phyloP scores from a whole-genome alignment of 2,888 invertebrate genomes.

The Drosophila neotestacea region DNA sequence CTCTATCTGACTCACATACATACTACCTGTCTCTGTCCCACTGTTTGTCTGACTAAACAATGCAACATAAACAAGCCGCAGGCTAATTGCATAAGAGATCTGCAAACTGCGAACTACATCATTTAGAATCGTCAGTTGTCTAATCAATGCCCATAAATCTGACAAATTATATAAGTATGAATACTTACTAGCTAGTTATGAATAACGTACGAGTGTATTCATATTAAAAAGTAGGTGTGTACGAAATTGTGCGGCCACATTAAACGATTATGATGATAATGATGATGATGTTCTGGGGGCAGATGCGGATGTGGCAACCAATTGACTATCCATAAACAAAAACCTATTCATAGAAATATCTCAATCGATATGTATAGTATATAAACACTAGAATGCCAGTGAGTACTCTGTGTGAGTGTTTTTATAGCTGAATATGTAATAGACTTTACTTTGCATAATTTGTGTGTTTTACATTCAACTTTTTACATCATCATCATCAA shows the following conservation, averaged over 20 bases:
- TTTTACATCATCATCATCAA: conserved; percentile 63
- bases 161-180: conserved; percentile 72
- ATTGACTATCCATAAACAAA: conserved; percentile 20
- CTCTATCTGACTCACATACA: background rate
- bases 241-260: conserved; percentile 54
- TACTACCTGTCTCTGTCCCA: background rate
- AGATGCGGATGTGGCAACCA: conserved; percentile 71
- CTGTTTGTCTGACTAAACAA: conserved; percentile 46
- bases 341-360: conserved; percentile 6
- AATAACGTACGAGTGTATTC: conserved; percentile 31
- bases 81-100: conserved; percentile 69
- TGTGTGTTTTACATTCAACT: conserved; percentile 65
- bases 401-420: conserved; percentile 19
- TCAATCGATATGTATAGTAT: conserved; percentile 7
- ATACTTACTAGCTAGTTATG: conserved; percentile 14
- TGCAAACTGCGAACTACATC: conserved; percentile 43
- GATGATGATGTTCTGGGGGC: conserved; percentile 46
- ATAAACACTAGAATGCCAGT: conserved; percentile 45
- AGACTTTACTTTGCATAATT: conserved; percentile 68
- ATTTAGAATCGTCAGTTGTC: conserved; percentile 66
- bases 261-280: background rate
- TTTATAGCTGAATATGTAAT: conserved; percentile 55
- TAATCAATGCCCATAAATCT: conserved; percentile 71
- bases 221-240: conserved; percentile 68
- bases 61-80: conserved; percentile 71